Conservation (phyloP, 64 coral and sea anemone species). For the Cladopsammia gracilis region DNA sequence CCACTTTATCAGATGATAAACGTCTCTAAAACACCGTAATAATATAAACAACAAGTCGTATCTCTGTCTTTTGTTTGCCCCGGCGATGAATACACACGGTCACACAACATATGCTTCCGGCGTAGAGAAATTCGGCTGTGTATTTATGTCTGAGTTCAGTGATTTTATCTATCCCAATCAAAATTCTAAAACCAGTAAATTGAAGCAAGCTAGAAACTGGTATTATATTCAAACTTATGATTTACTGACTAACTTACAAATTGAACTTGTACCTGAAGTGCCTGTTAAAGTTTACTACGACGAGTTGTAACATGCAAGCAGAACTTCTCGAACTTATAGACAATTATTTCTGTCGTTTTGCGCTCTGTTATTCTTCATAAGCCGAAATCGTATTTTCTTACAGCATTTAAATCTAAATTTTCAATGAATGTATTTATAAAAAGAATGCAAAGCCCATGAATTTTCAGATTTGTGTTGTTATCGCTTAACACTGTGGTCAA, state of each 20-base stretch:
- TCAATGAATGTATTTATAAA: too few relatives aligned
- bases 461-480: too few relatives aligned
- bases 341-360: too few relatives aligned
- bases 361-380: too few relatives aligned
- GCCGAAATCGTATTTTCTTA: too few relatives aligned
- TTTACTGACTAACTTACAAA: not conserved
- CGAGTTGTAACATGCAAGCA: too few relatives aligned
- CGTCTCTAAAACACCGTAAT: not conserved
- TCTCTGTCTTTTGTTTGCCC: not conserved
- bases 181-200: constrained; percentile 5
- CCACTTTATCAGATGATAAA: not conserved
- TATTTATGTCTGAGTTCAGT: constrained; percentile 5
- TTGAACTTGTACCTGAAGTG: not conserved
- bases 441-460: too few relatives aligned
- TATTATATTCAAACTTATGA: not conserved
- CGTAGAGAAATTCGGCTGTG: not conserved
- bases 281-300: too few relatives aligned
- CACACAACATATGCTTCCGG: not conserved
- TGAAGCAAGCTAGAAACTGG: constrained; percentile 30
- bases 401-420: too few relatives aligned
- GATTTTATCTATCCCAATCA: not conserved
- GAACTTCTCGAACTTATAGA: too few relatives aligned
- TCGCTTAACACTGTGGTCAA: too few relatives aligned
- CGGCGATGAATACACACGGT: not conserved
- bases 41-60: not conserved